Conservation (phyloP, 2,113 vertebrate species). For the Felis catus region F.catus_Fca126_mat1.0 CM031413.1:20232501-20233000, state of each 20-base stretch:
- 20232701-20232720: slow-evolving; percentile 95
- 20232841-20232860: background rate
- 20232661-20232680: slow-evolving; percentile 94
- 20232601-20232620: slow-evolving; percentile 93
- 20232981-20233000: background rate
- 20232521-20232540: slow-evolving; percentile 94
- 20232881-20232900: background rate
- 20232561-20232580: slow-evolving; percentile 93
- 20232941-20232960: background rate
- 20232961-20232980: background rate
- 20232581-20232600: slow-evolving; percentile 93
- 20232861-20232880: background rate
- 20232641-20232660: slow-evolving; percentile 93
- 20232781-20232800: slow-evolving; percentile 83
- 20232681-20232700: slow-evolving; percentile 92
- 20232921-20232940: background rate
- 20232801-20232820: background rate
- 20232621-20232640: slow-evolving; percentile 95
- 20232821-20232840: background rate
- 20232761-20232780: slow-evolving; percentile 96
- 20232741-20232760: slow-evolving; percentile 94
- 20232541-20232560: slow-evolving; percentile 93
- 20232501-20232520: background rate
- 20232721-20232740: slow-evolving; percentile 94
- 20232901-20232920: background rate